These are phyloP conservation scores for Denticeps clupeoides DNA, from an alignment of 2,797 vertebrate species.

Conservation along the genomic window DNA sequence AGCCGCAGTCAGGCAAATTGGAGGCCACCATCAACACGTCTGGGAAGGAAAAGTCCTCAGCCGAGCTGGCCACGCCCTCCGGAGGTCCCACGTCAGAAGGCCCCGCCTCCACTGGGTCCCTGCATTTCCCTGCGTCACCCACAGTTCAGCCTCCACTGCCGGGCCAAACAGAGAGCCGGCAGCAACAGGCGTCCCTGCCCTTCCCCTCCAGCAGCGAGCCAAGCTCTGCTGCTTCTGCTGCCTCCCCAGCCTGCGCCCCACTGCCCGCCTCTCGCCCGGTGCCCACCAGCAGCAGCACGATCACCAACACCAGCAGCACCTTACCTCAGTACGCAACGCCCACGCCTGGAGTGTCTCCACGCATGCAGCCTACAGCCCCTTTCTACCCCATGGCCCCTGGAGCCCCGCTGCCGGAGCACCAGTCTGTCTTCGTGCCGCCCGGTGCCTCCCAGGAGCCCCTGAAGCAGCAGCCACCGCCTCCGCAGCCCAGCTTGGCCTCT, in stretches of 20 bases:
- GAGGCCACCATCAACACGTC: constrained; percentile 59
- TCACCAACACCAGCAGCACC: constrained; percentile 78
- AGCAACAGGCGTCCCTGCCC: constrained; percentile 60
- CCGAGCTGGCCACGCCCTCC: constrained; percentile 43
- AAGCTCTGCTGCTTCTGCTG: constrained; percentile 50
- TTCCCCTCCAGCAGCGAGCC: constrained; percentile 73
- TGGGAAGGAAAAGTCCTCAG: constrained; percentile 70
- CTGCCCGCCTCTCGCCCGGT: constrained; percentile 60
- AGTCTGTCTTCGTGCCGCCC: constrained; percentile 83
- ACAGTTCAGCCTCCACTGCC: constrained; percentile 55
- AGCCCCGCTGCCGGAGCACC: constrained; percentile 66
- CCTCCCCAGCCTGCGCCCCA: constrained; percentile 53
- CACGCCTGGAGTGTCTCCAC: constrained; percentile 78
- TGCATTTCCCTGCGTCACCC: constrained; percentile 47
- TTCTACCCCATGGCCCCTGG: constrained; percentile 79
- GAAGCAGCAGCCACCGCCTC: constrained; percentile 65
- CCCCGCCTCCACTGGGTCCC: constrained; percentile 51
- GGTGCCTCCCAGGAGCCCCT: constrained; percentile 59
- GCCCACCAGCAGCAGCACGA: constrained; percentile 55
- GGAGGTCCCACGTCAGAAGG: constrained; percentile 50
- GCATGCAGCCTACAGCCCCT: constrained; percentile 86
- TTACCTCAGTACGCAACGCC: constrained; percentile 85
- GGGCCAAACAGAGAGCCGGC: constrained; percentile 52
- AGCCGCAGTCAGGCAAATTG: constrained; percentile 56
- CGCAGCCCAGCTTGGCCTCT: constrained; percentile 46